Conservation (phyloP, 2,113 vertebrate species). For the Pyrgilauda ruficollis region DNA sequence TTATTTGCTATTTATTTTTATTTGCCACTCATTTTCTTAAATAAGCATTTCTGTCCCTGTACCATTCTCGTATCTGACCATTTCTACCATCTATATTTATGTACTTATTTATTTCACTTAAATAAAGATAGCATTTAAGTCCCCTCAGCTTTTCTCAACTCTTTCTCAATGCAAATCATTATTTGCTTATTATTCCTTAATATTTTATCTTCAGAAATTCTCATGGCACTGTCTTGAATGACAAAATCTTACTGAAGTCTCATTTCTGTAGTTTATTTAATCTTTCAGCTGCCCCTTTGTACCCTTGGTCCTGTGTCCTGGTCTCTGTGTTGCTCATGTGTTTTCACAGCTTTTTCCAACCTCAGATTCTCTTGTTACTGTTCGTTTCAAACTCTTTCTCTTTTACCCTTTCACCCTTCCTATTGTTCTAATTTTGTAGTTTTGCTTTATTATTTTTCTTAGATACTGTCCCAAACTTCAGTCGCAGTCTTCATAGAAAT, state of each 20-base stretch:
- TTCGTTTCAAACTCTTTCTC: background rate
- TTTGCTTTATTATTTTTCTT: background rate
- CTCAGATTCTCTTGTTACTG: background rate
- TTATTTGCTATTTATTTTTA: background rate
- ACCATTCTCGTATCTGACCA: accelerated
- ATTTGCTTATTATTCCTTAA: background rate
- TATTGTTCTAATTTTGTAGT: background rate
- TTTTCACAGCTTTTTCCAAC: background rate
- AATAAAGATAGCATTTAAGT: background rate
- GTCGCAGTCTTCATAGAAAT: background rate
- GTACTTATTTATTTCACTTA: background rate
- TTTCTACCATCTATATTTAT: background rate
- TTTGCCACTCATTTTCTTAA: background rate
- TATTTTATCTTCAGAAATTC: background rate
- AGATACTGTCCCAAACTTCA: background rate
- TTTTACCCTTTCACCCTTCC: background rate
- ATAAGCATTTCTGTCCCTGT: background rate
- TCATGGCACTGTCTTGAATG: background rate
- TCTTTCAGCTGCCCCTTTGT: background rate
- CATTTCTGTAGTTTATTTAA: background rate
- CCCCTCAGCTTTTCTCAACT: background rate
- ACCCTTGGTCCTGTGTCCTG: background rate
- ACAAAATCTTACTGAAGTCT: background rate
- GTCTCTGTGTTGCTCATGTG: background rate
- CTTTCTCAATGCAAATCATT: background rate